Percentiles rank a stretch among this genome's conserved stretches.
Conservation (phyloP, 2,797 vertebrate species). For the Sylvilagus floridanus region DNA sequence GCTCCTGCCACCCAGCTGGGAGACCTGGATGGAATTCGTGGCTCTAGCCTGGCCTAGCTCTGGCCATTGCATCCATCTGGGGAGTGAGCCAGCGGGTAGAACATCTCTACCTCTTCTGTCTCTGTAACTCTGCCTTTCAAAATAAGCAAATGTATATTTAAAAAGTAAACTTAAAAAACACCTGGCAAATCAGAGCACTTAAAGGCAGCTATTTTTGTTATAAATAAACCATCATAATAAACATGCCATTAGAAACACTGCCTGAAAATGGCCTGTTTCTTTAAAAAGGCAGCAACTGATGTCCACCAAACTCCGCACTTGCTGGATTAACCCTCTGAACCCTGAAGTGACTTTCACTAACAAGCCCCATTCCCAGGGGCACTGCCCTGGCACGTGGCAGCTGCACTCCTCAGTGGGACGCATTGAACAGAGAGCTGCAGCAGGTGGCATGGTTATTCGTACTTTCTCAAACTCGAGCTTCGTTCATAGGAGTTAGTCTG, state of each 20-base stretch:
- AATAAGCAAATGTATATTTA: too few species aligned
- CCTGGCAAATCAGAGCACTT: not conserved
- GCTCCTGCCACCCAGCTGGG: too few species aligned
- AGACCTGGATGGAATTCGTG: too few species aligned
- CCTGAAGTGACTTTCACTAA: not conserved
- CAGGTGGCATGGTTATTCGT: not conserved
- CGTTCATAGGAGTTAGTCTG: not conserved
- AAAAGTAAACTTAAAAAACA: too few species aligned
- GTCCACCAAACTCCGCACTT: not conserved
- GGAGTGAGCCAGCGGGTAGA: too few species aligned
- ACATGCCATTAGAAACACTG: not conserved
- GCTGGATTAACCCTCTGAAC: conserved; percentile 17
- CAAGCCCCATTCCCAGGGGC: too few species aligned
- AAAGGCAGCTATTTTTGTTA: not conserved
- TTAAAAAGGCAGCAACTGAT: not conserved
- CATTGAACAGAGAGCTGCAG: not conserved
- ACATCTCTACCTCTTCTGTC: too few species aligned
- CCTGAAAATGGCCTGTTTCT: not conserved
- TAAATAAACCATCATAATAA: not conserved
- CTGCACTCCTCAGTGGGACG: not conserved
- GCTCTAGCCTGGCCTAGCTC: too few species aligned
- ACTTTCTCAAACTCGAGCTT: not conserved
- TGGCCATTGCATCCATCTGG: too few species aligned
- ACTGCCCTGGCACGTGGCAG: not conserved
- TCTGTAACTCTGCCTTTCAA: too few species aligned